Base-by-base conservation (phyloP, 2,113 vertebrate species). In the Addax nasomaculatus region DNA sequence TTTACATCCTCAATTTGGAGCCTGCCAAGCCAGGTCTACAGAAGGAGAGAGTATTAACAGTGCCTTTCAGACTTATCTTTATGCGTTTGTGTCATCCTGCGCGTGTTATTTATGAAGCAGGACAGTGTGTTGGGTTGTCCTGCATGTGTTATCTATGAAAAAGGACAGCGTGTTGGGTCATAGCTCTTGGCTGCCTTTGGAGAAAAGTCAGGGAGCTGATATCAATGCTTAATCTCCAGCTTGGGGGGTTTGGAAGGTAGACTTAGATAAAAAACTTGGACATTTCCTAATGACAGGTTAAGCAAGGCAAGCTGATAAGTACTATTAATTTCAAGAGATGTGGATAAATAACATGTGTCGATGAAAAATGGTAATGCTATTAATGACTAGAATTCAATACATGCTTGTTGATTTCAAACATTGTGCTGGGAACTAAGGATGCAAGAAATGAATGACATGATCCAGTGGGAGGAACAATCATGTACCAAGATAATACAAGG, bases 1-100 rank as follows among this genome's bases (percentile, higher is more conserved):
- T 97, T 95, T 96, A 96, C 58, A 21, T 79, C 57, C 27, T 96
- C 85, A 23, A 87, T 76, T 62, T 36, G 60, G 85, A 93, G 81
- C 23, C 83, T 58, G 57, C 58, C 88, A 67, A 53, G 58, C 70
- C 30, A 57, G 83, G 78, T 86, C 89, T 85, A 25, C 30, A 19
- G 80, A 76, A 90, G 85, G 95, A 70, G 45, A 87, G 58, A 7
- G 23, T 43, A 76, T 70, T 88, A 51, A 53, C 73, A 25, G 27
- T 3, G 33, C 43, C 90, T 85, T 57, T 60, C 19, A 27, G 67
- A 90, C 73, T 21, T 8, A 19, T 23, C 25, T 2, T 39, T 0
- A 0, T 23, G n/a, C 2, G 0, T 85, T 64, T 3, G 39, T 76
- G 19, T 76, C 85, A 43, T 51, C 12, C 45, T 29, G 12, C 3